Percentiles rank a stretch among this genome's conserved stretches.
Evolutionary conservation across 2,888 invertebrate genomes (phyloP).

Genomic region (Camptogramma bilineatum): DNA sequence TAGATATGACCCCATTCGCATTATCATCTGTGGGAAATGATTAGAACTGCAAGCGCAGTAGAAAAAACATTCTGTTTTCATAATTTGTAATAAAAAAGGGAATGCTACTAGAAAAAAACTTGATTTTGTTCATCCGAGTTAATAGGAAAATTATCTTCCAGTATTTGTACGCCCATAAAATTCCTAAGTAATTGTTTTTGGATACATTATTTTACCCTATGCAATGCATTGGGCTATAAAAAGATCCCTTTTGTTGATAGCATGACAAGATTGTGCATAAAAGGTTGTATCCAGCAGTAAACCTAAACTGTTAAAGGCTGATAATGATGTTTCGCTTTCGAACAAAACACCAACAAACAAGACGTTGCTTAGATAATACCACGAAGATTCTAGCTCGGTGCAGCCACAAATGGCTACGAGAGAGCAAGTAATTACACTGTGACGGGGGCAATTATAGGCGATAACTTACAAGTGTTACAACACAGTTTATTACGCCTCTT

Average conservation of each 20-base stretch:
- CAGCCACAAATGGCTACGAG: constrained; percentile 34
- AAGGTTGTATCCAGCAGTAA: no score
- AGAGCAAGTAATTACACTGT: constrained; percentile 43
- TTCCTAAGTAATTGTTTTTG: background rate
- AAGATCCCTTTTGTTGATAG: no score
- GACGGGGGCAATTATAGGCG: constrained; percentile 48
- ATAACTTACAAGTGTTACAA: constrained; percentile 49
- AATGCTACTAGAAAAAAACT: background rate
- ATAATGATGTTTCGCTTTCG: background rate
- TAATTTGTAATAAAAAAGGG: background rate
- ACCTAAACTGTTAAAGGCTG: no score
- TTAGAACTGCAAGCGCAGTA: background rate
- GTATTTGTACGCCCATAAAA: background rate
- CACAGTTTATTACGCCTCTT: constrained; percentile 44
- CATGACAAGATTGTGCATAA: no score
- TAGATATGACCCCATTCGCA: constrained; percentile 21
- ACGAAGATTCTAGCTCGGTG: constrained; percentile 25
- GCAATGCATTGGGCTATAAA: no score
- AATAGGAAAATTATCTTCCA: background rate
- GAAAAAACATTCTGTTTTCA: background rate
- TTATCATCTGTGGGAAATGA: constrained; percentile 7
- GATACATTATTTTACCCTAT: no score
- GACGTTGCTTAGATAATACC: constrained; percentile 11
- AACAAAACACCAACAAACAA: constrained; percentile 13
- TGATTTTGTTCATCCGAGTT: background rate